Base-by-base conservation (phyloP, 1,140 invertebrate species). In the Drosophila kikkawai region DNA sequence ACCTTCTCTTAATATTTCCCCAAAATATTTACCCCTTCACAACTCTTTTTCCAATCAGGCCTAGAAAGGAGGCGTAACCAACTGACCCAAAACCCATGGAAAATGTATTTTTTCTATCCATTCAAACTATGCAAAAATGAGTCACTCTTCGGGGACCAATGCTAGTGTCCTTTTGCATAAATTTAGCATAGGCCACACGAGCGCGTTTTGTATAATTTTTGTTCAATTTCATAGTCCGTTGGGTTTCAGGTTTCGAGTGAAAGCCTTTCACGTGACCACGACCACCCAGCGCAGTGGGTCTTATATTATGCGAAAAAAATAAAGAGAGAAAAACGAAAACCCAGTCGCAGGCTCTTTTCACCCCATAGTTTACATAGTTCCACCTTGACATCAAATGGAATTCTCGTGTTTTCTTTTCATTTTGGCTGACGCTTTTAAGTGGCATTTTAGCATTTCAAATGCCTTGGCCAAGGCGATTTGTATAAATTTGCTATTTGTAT, bases 381-480 rank as follows among this genome's bases (percentile, higher is more conserved):
- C 57, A 91, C 85, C 85, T 88, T 81, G 75, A 88, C 83, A 88
- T 91, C 86, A 92, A 92, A 92, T 90, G 82, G 86, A 78, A 73
- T 91, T 90, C 67, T 77, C 65, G 51, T 92, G 91, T 92, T 92
- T 92, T 91, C 91, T 92, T 92, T 92, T 91, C 91, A 92, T 92
- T 92, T 92, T 70, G 70, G 64, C 65, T 75, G 68, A 68, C 57
- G 69, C 69, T 80, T 75, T 90, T 82, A 91, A 91, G 87, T 91
- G 86, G 82, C 87, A 80, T 82, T 91, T 91, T 91, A 91, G 87
- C 86, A 91, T 91, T 91, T 91, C 86, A 91, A 91, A 91, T 91
- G 79, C 44, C 64, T 36, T 37, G 29, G 65, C 60, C 69, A 66
- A 44, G 34, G 42, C 75, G 84, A 91, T 91, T 91, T 85, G 88